A percentile compares a stretch with the other conserved stretches of the same genome.
Conservation (phyloP, 1,140 invertebrate species). For the Zaprionus capensis region DNA sequence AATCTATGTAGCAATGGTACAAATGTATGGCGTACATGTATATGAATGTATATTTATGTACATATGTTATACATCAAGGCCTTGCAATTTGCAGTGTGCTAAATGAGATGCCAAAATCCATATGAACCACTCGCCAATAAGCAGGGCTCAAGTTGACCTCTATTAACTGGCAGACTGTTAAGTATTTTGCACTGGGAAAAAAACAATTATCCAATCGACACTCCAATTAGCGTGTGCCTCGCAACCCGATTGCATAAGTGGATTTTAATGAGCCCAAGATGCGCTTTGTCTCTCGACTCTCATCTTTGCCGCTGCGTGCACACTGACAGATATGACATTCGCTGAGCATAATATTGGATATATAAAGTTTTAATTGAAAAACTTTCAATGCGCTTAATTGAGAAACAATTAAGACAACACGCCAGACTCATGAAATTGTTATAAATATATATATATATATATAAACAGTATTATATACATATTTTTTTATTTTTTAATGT, state of each 20-base stretch:
- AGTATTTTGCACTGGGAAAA: constrained; percentile 49
- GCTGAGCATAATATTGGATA: background rate
- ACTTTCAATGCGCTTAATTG: constrained; percentile 49
- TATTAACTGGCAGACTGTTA: constrained; percentile 40
- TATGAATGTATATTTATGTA: background rate
- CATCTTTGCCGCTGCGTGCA: constrained; percentile 2
- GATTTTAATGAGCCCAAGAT: constrained; percentile 22
- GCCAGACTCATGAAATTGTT: background rate
- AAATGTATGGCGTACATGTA: background rate
- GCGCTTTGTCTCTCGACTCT: background rate
- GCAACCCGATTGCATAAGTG: constrained; percentile 43
- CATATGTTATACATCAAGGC: constrained; percentile 7
- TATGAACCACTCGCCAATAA: background rate
- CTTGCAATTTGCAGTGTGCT: constrained; percentile 43
- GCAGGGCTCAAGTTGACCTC: constrained; percentile 8
- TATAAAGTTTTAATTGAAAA: constrained; percentile 43
- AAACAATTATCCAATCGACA: constrained; percentile 40
- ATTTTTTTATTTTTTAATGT: too few relatives aligned
- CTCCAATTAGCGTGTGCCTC: constrained; percentile 56
- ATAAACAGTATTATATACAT: too few relatives aligned
- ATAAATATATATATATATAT: too few relatives aligned
- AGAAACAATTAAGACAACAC: constrained; percentile 44
- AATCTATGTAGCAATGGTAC: background rate
- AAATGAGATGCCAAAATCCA: constrained; percentile 48
- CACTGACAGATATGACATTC: background rate